These are phyloP conservation scores for Gobio occitaniae DNA, from an alignment of 2,797 vertebrate genomes.

Conservation along the genomic window DNA sequence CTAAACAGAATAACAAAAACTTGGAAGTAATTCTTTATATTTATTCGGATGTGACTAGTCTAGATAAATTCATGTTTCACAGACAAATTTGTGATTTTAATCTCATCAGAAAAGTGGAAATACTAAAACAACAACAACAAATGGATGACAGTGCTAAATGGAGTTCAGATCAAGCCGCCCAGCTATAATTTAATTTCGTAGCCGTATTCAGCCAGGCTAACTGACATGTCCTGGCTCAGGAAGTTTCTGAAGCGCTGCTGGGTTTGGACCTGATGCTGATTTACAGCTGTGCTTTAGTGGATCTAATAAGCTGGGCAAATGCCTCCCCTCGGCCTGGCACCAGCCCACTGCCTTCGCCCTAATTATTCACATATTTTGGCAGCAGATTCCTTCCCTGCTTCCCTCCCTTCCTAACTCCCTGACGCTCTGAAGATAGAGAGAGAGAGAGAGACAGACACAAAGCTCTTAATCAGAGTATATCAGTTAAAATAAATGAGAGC, in stretches of 20 bases:
- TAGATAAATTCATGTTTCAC: not conserved
- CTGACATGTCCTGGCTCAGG: slow-evolving; percentile 68
- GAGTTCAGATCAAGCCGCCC: slow-evolving; percentile 26
- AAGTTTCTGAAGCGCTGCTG: slow-evolving; percentile 72
- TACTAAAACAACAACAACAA: not conserved
- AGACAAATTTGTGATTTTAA: slow-evolving; percentile 9
- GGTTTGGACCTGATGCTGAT: slow-evolving; percentile 73
- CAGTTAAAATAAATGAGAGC: slow-evolving; percentile 98
- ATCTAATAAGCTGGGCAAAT: slow-evolving; percentile 94
- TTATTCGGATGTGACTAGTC: not conserved
- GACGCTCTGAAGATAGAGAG: slow-evolving; percentile 65
- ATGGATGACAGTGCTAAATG: slow-evolving; percentile 32
- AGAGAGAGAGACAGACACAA: slow-evolving; percentile 83
- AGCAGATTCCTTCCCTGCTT: slow-evolving; percentile 85
- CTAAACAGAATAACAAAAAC: not conserved
- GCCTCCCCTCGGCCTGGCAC: slow-evolving; percentile 92
- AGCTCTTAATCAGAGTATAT: slow-evolving; percentile 96
- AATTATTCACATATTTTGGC: slow-evolving; percentile 99
- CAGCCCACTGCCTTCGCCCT: slow-evolving; percentile 83
- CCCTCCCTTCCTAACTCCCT: slow-evolving; percentile 67
- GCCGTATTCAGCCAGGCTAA: slow-evolving; percentile 55
- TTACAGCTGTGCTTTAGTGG: slow-evolving; percentile 92
- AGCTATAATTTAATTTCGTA: slow-evolving; percentile 34
- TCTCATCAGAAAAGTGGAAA: not conserved
- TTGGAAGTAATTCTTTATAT: not conserved